Conservation (phyloP, 1,140 invertebrate genomes). For the Tetragonula clypearis region DNA sequence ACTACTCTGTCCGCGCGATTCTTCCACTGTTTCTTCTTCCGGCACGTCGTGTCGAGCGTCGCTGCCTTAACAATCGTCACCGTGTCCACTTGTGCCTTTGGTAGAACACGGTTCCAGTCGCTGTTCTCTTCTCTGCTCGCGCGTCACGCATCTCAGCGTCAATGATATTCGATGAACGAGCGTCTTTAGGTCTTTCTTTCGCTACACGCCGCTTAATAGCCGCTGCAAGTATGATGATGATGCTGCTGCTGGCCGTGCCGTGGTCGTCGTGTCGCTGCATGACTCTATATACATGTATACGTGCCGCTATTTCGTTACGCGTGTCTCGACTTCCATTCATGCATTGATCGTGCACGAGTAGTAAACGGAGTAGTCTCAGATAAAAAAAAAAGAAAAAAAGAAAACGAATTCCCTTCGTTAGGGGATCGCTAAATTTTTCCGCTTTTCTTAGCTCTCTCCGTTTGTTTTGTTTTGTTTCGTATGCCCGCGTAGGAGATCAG, state of each 20-base stretch:
- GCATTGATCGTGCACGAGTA: conserved; percentile 76
- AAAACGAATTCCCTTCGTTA: conserved; percentile 6
- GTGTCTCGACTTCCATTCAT: conserved; percentile 74
- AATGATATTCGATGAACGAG: conserved; percentile 16
- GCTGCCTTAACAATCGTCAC: background rate
- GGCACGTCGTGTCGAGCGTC: background rate
- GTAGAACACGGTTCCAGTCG: background rate
- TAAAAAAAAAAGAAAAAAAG: conserved; percentile 59
- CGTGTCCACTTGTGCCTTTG: too few relatives aligned
- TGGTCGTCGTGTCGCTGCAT: background rate
- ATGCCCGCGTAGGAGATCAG: too few relatives aligned
- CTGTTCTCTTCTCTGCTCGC: background rate
- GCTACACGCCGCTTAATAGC: conserved; percentile 4
- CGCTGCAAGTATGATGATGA: conserved; percentile 16
- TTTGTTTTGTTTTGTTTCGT: too few relatives aligned
- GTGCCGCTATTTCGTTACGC: conserved; percentile 15
- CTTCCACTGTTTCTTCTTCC: background rate
- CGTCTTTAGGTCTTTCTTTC: conserved; percentile 8
- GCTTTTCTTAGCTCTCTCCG: background rate
- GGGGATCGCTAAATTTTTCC: conserved; percentile 17
- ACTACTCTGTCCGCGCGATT: background rate
- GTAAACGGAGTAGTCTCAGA: conserved; percentile 49
- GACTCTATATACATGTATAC: conserved; percentile 1
- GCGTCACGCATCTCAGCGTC: conserved; percentile 17
- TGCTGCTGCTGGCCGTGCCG: background rate